These are phyloP conservation scores for Capitulum mitella DNA, from an alignment of 2,888 invertebrate species.

Conservation along the genomic window DNA sequence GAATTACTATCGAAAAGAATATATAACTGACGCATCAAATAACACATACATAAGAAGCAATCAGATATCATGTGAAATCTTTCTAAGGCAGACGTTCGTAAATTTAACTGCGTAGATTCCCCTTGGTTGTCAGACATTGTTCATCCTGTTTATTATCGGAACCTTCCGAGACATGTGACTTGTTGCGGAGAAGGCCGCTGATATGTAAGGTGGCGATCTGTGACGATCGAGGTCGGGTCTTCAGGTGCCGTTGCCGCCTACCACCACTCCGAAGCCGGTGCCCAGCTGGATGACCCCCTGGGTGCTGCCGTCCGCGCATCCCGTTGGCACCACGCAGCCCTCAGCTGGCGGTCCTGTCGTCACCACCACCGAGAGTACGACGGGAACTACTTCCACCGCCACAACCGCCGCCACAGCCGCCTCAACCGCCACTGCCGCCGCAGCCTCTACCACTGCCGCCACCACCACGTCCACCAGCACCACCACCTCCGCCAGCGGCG, in stretches of 20 bases:
- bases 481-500: constrained; percentile 31
- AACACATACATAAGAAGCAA: no score
- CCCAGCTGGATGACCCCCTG: constrained; percentile 32
- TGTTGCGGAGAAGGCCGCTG: no score
- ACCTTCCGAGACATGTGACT: no score
- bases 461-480: constrained; percentile 26
- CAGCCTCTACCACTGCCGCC: constrained; percentile 27
- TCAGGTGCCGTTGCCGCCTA: constrained; percentile 57
- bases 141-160: no score
- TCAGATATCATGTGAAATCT: no score
- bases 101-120: no score
- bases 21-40: no score
- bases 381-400: constrained; percentile 36
- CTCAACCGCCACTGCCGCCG: constrained; percentile 23
- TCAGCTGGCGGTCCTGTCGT: constrained; percentile 52
- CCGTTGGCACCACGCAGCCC: constrained; percentile 28
- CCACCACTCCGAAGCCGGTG: constrained; percentile 40
- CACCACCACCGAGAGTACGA: constrained; percentile 44
- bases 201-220: no score
- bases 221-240: no score
- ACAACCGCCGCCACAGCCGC: constrained; percentile 29
- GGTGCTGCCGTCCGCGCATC: constrained; percentile 27
- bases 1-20: no score
- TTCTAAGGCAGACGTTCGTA: no score
- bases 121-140: no score